Conservation (phyloP, 2,888 invertebrate species). For the Tromatobia lineatoria region DNA sequence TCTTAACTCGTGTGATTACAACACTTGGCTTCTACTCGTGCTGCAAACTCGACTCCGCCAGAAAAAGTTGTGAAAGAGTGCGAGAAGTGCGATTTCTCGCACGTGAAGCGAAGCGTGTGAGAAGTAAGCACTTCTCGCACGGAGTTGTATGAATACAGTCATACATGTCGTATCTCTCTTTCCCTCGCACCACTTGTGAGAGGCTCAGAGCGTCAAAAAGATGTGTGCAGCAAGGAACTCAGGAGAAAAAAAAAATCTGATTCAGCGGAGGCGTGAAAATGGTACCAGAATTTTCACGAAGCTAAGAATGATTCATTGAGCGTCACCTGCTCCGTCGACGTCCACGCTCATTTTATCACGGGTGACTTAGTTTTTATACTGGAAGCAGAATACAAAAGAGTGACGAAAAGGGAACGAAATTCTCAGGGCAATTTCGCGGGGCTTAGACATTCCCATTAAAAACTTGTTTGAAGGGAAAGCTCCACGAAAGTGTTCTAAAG, state of each 20-base stretch:
- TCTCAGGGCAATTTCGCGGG: conserved; percentile 50
- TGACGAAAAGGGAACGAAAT: neutral
- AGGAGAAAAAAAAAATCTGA: neutral
- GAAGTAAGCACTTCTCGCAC: too few relatives aligned
- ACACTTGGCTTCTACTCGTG: too few relatives aligned
- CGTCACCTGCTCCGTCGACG: neutral
- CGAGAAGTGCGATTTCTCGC: too few relatives aligned
- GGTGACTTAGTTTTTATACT: conserved; percentile 3
- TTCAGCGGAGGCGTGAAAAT: neutral
- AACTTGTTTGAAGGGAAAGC: conserved; percentile 37
- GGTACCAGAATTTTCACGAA: conserved; percentile 9
- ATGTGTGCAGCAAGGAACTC: too few relatives aligned
- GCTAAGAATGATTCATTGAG: conserved; percentile 27
- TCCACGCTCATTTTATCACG: conserved; percentile 17
- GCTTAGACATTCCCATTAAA: conserved; percentile 34
- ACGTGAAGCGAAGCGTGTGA: too few relatives aligned
- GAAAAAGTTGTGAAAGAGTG: too few relatives aligned
- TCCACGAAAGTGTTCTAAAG: conserved; percentile 28
- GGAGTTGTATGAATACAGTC: too few relatives aligned
- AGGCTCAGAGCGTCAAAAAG: neutral
- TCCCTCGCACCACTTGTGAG: neutral
- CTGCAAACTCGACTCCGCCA: too few relatives aligned
- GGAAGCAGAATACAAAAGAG: neutral
- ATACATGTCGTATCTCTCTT: neutral
- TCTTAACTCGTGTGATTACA: too few relatives aligned